Evolutionary conservation across 2,888 invertebrate genomes (phyloP).

Genomic region (Unio pictorum): DNA sequence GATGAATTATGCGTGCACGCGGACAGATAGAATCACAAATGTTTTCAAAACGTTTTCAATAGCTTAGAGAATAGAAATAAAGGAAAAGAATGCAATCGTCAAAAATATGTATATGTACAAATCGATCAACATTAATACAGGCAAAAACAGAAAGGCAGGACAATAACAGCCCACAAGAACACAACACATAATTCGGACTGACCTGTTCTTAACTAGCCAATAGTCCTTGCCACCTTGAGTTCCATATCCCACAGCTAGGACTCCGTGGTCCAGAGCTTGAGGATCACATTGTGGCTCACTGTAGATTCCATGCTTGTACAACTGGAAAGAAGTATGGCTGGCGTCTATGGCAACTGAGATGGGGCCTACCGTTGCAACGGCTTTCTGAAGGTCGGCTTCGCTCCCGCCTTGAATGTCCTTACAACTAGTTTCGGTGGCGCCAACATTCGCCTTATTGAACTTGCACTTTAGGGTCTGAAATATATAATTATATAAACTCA

Average conservation of each 20-base stretch:
- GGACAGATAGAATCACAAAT: too few species aligned
- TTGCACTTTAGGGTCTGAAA: too few species aligned
- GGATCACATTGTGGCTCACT: conserved; percentile 82
- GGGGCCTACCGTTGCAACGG: conserved; percentile 88
- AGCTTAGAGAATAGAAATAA: too few species aligned
- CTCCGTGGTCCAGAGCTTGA: too few species aligned
- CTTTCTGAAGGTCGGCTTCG: conserved; percentile 82
- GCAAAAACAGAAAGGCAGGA: too few species aligned
- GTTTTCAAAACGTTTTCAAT: too few species aligned
- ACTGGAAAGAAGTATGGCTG: conserved; percentile 81
- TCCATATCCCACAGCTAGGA: conserved; percentile 79
- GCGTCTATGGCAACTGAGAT: conserved; percentile 92
- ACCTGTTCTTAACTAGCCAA: conserved; percentile 90
- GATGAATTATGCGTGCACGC: too few species aligned
- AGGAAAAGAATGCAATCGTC: too few species aligned
- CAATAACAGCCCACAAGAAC: too few species aligned
- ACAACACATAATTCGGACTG: neutral
- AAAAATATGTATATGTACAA: too few species aligned
- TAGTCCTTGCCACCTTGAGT: conserved; percentile 78
- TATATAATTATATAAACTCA: too few species aligned
- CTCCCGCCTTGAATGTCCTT: conserved; percentile 82
- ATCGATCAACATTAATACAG: too few species aligned
- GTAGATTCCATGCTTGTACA: conserved; percentile 76
- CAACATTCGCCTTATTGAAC: conserved; percentile 73
- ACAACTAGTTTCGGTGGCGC: conserved; percentile 86